phyloP scores from a whole-genome alignment of 2,797 vertebrate species.

The Limosa lapponica region DNA sequence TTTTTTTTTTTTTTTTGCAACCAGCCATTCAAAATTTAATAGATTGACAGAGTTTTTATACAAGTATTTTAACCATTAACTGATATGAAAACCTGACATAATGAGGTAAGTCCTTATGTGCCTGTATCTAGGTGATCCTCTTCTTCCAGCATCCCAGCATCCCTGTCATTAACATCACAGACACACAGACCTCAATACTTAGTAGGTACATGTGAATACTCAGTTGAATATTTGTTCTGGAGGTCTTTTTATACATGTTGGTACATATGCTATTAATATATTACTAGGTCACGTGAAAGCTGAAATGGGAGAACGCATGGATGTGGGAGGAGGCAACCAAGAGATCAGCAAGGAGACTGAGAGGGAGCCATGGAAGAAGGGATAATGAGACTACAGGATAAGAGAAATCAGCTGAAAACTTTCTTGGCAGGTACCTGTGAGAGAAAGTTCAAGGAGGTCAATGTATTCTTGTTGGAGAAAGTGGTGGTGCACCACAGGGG shows the following conservation, averaged over 20 bases:
- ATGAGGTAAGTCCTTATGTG: background rate
- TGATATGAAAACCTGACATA: background rate
- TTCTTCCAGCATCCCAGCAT: background rate
- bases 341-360: background rate
- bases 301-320: background rate
- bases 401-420: background rate
- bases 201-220: background rate
- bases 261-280: background rate
- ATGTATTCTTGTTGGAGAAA: background rate
- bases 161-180: background rate
- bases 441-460: background rate
- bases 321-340: background rate
- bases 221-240: background rate
- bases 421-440: background rate
- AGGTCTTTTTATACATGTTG: background rate
- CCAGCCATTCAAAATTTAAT: background rate
- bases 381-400: slow-evolving; percentile 15
- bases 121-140: background rate
- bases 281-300: background rate
- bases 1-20: background rate
- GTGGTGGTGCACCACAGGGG: background rate
- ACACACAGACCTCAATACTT: background rate
- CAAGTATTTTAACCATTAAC: background rate
- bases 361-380: background rate
- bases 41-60: background rate